Percentiles rank a stretch among this genome's conserved stretches.
phyloP scores from a whole-genome alignment of 2,888 invertebrate genomes.

The Laothoe populi region DNA sequence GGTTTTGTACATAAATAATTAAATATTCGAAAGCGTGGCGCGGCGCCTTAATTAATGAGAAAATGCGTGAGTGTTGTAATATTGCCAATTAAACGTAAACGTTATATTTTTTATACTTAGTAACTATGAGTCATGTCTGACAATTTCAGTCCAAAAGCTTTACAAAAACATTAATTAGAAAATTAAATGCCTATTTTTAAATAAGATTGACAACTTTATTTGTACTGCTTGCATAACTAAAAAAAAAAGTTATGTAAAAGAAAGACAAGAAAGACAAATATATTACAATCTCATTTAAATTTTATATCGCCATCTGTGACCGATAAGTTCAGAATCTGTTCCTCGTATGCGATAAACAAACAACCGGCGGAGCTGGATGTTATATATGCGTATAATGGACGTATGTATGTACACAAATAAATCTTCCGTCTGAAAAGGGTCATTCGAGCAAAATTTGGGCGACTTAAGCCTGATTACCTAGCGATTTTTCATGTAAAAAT shows the following conservation, averaged over 20 bases:
- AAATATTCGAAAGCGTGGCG: no score
- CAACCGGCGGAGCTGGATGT: no score
- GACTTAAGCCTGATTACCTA: neutral
- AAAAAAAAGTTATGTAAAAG: neutral
- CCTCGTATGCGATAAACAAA: neutral
- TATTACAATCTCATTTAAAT: neutral
- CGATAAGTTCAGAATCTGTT: neutral
- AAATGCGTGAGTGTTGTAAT: neutral
- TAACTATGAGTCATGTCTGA: no score
- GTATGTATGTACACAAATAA: constrained; percentile 11
- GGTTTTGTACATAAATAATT: constrained; percentile 5
- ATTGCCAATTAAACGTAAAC: no score
- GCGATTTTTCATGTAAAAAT: neutral
- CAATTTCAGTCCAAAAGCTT: no score
- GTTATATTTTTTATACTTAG: neutral
- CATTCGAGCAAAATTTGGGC: neutral
- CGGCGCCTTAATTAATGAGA: neutral
- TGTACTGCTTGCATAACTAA: no score
- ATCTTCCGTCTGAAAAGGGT: neutral
- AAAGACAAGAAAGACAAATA: neutral
- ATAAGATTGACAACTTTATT: no score
- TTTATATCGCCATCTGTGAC: neutral
- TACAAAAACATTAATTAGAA: no score
- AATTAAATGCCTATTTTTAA: no score
- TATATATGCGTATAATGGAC: neutral